phyloP scores from a whole-genome alignment of 2,888 invertebrate genomes.

The Euproctis similis region DNA sequence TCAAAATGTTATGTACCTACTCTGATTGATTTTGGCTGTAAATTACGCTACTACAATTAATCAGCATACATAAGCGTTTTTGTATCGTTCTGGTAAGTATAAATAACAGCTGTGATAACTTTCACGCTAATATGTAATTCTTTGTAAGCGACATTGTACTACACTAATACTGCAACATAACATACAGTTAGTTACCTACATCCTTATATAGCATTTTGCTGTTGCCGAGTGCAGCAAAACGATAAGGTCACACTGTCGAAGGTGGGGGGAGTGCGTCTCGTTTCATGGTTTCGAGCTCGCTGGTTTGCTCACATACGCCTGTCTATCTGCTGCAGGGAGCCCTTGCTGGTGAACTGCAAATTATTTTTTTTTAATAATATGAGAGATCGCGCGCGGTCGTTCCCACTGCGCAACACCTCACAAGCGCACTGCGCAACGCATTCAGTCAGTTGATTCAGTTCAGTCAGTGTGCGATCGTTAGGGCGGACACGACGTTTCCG shows the following conservation, averaged over 20 bases:
- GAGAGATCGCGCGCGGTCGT: constrained; percentile 37
- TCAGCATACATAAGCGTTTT: too few species aligned
- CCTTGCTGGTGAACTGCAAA: constrained; percentile 35
- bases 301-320: constrained; percentile 10
- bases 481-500: constrained; percentile 42
- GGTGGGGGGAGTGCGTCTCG: constrained; percentile 56
- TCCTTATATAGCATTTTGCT: constrained; percentile 41
- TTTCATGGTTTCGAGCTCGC: constrained; percentile 14
- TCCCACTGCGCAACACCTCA: constrained; percentile 45
- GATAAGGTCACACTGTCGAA: constrained; percentile 61
- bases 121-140: too few species aligned
- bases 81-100: too few species aligned
- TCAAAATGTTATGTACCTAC: too few species aligned
- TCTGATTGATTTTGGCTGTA: too few species aligned
- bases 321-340: constrained; percentile 27
- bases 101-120: too few species aligned
- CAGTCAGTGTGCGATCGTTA: constrained; percentile 51
- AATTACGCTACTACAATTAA: too few species aligned
- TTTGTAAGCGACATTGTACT: constrained; percentile 10
- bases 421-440: constrained; percentile 27
- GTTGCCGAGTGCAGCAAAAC: constrained; percentile 60
- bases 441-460: too few species aligned
- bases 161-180: constrained; percentile 11
- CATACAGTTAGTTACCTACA: constrained; percentile 19
- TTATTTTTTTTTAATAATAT: constrained; percentile 42